Percentiles rank a stretch among this genome's conserved stretches.
Evolutionary conservation across 2,797 vertebrate species (phyloP).

Genomic region (Hemitrygon akajei): DNA sequence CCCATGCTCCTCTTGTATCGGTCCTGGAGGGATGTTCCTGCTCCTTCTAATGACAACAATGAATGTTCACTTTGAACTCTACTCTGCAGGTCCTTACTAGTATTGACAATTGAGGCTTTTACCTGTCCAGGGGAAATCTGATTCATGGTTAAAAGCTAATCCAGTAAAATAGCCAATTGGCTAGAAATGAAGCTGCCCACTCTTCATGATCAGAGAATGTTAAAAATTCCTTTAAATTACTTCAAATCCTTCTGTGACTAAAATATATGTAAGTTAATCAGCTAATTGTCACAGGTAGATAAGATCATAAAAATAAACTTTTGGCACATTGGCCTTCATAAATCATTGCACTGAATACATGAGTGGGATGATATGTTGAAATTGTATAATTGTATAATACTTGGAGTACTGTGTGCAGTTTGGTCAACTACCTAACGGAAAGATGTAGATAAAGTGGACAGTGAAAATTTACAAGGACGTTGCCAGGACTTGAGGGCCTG

Average conservation of each 20-base stretch:
- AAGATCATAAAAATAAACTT: no score
- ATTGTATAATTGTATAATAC: no score
- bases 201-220: no score
- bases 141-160: background rate
- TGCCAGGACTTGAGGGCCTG: no score
- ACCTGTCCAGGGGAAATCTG: background rate
- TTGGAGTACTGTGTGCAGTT: no score
- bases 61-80: background rate
- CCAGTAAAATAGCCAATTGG: background rate
- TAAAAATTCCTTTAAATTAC: background rate
- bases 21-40: background rate
- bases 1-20: no score
- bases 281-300: background rate
- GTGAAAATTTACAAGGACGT: no score
- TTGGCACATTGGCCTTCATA: no score
- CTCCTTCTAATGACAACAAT: background rate
- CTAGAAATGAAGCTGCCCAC: background rate
- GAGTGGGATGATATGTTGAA: no score
- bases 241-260: background rate
- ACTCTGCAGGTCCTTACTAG: background rate
- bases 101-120: background rate
- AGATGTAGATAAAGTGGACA: no score
- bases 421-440: no score
- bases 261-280: background rate
- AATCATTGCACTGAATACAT: no score